Conservation (phyloP, 1,140 invertebrate genomes). For the Phymastichus coffea region DNA sequence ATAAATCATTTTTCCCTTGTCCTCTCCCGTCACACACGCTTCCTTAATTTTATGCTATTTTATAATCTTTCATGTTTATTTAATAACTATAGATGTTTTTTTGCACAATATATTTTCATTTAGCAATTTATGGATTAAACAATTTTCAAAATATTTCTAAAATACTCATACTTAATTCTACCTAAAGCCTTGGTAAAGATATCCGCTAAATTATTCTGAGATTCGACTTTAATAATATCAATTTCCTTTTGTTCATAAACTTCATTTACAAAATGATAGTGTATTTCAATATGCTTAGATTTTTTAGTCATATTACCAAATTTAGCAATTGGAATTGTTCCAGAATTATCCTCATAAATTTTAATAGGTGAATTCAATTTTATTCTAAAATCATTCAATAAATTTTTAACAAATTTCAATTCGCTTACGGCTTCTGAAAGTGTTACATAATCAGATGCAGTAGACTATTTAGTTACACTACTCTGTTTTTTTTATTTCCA, state of each 20-base stretch:
- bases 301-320: conserved; percentile 1
- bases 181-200: background rate
- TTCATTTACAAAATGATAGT: conserved; percentile 3
- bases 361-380: background rate
- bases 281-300: background rate
- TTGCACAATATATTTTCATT: too few relatives aligned
- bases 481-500: background rate
- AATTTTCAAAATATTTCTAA: background rate
- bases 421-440: too few relatives aligned
- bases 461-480: background rate
- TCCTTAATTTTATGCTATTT: too few relatives aligned
- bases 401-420: background rate
- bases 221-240: background rate
- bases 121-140: too few relatives aligned
- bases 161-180: background rate
- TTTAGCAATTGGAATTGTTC: background rate
- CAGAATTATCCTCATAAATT: background rate
- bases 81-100: too few relatives aligned
- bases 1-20: too few relatives aligned
- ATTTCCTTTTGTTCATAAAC: background rate
- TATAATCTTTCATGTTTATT: too few relatives aligned
- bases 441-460: background rate
- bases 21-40: too few relatives aligned
- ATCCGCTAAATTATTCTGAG: background rate
- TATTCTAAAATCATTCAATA: background rate